These are phyloP conservation scores for Paraplagusia blochii DNA, from an alignment of 2,113 vertebrate genomes.

Conservation along the genomic window DNA sequence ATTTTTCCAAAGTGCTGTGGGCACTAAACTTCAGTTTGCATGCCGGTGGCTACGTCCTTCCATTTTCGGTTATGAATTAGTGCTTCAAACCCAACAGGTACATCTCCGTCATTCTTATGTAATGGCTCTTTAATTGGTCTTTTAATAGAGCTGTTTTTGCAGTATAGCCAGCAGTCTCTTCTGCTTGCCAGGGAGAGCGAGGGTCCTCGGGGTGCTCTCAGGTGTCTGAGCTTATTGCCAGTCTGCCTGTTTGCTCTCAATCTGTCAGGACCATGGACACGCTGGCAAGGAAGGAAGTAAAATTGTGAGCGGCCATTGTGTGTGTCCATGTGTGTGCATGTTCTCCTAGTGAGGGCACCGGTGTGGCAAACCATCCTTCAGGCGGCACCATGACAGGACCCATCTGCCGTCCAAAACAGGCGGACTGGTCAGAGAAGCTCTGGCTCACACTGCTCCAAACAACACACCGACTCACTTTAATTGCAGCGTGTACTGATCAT, in stretches of 20 bases:
- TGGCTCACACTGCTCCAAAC: slow-evolving; percentile 52
- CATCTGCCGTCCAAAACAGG: slow-evolving; percentile 71
- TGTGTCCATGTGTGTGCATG: slow-evolving; percentile 22
- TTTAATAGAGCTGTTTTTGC: slow-evolving; percentile 50
- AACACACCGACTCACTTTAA: slow-evolving; percentile 27
- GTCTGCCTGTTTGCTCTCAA: slow-evolving; percentile 76
- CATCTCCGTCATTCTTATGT: slow-evolving; percentile 51
- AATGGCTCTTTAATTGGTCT: slow-evolving; percentile 72
- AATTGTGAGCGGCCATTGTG: slow-evolving; percentile 36
- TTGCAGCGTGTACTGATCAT: slow-evolving; percentile 15
- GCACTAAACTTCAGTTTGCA: background rate
- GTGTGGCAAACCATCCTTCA: slow-evolving; percentile 68
- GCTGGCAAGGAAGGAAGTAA: slow-evolving; percentile 55
- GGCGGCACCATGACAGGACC: slow-evolving; percentile 70
- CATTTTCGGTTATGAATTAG: no score
- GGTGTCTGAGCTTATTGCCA: slow-evolving; percentile 73
- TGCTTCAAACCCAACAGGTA: slow-evolving; percentile 41
- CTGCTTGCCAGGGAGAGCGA: slow-evolving; percentile 48
- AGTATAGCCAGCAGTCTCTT: slow-evolving; percentile 45
- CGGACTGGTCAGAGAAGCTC: slow-evolving; percentile 29
- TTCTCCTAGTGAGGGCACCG: slow-evolving; percentile 10
- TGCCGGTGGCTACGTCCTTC: background rate
- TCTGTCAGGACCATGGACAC: slow-evolving; percentile 67
- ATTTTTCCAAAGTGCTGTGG: no score
- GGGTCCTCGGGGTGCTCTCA: slow-evolving; percentile 66